Conservation (phyloP, 2,888 invertebrate genomes). For the Baccha elongata region DNA sequence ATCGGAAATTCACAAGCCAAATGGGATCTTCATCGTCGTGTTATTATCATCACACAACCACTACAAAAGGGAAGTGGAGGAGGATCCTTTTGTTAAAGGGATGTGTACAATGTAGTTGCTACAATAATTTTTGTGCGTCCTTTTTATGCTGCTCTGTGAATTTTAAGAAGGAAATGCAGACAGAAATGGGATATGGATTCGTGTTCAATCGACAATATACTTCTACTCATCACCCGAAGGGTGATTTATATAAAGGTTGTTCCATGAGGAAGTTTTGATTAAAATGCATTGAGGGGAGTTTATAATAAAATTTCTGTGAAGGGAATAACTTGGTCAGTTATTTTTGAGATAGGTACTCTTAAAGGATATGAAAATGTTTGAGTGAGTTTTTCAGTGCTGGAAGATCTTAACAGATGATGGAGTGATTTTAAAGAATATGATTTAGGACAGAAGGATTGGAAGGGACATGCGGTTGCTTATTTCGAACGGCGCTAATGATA, state of each 20-base stretch:
- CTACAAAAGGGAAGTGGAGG: conserved; percentile 56
- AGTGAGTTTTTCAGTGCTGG: not conserved
- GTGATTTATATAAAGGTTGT: conserved; percentile 28
- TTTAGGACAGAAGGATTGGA: too few relatives aligned
- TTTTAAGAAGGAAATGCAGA: conserved; percentile 50
- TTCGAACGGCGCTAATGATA: too few relatives aligned
- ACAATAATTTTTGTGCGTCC: conserved; percentile 27
- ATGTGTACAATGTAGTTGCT: conserved; percentile 33
- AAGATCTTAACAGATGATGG: not conserved
- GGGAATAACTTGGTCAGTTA: not conserved
- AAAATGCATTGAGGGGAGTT: conserved; percentile 9
- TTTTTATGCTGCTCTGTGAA: conserved; percentile 2
- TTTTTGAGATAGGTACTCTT: conserved; percentile 6
- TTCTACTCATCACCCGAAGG: conserved; percentile 51
- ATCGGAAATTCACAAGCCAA: conserved; percentile 56
- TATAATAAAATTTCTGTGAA: conserved; percentile 2
- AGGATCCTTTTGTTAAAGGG: conserved; percentile 58
- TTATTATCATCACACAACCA: conserved; percentile 36
- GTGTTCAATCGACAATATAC: conserved; percentile 56
- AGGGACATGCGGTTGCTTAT: too few relatives aligned
- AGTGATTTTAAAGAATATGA: too few relatives aligned
- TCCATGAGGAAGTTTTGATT: not conserved
- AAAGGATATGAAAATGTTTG: not conserved
- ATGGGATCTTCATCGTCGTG: conserved; percentile 51
- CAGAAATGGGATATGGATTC: conserved; percentile 35